phyloP scores from a whole-genome alignment of 2,113 vertebrate species.

The Saccopteryx leptura region DNA sequence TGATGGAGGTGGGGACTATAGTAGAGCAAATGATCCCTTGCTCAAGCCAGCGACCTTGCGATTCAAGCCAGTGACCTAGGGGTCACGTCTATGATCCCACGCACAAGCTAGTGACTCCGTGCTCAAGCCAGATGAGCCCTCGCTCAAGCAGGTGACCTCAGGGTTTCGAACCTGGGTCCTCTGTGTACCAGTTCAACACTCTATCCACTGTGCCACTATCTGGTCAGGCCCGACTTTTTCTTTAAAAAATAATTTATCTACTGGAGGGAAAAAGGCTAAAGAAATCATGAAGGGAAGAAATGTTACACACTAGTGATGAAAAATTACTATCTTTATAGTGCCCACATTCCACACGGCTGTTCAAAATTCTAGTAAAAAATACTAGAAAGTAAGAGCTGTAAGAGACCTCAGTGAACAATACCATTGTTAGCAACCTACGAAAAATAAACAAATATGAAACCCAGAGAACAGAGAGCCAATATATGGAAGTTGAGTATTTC shows the following conservation, averaged over 20 bases:
- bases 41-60: too few relatives aligned
- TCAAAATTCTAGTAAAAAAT: constrained; percentile 46
- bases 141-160: too few relatives aligned
- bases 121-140: too few relatives aligned
- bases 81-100: too few relatives aligned
- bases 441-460: constrained; percentile 18
- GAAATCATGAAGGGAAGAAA: constrained; percentile 74
- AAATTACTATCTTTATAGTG: background rate
- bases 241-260: constrained; percentile 59
- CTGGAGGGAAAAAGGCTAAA: constrained; percentile 79
- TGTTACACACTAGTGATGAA: constrained; percentile 81
- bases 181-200: too few relatives aligned
- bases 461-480: background rate
- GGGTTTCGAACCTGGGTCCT: too few relatives aligned
- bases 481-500: background rate
- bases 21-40: too few relatives aligned
- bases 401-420: background rate
- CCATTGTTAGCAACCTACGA: background rate
- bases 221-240: too few relatives aligned
- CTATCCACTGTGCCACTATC: too few relatives aligned
- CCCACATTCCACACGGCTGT: constrained; percentile 83
- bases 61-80: too few relatives aligned
- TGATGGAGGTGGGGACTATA: too few relatives aligned
- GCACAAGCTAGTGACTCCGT: too few relatives aligned
- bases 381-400: background rate